These are phyloP conservation scores for Aphodius sticticus DNA, from an alignment of 2,888 invertebrate genomes.

Conservation along the genomic window DNA sequence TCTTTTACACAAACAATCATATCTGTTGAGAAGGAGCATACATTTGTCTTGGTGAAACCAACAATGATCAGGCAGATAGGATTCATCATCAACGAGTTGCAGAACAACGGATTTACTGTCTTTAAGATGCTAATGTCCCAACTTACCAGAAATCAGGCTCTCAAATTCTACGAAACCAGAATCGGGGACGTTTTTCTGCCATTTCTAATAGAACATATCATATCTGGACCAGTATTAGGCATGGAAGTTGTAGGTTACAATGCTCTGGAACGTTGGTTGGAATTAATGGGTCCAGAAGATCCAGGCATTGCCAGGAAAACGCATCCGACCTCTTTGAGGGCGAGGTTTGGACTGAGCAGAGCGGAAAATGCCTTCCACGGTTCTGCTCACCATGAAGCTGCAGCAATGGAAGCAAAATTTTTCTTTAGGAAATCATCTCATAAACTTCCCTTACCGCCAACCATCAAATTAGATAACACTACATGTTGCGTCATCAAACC, in stretches of 20 bases:
- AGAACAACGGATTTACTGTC: slow-evolving; percentile 67
- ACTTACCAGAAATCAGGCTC: slow-evolving; percentile 71
- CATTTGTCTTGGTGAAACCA: slow-evolving; percentile 83
- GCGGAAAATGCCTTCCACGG: slow-evolving; percentile 76
- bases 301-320: slow-evolving; percentile 65
- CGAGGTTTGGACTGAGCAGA: slow-evolving; percentile 72
- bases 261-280: slow-evolving; percentile 67
- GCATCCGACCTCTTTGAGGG: slow-evolving; percentile 68
- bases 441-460: slow-evolving; percentile 54
- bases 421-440: slow-evolving; percentile 65
- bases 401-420: slow-evolving; percentile 64
- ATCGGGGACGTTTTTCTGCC: slow-evolving; percentile 68
- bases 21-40: slow-evolving; percentile 70
- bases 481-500: slow-evolving; percentile 90
- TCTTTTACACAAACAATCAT: slow-evolving; percentile 71
- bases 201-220: slow-evolving; percentile 71
- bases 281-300: slow-evolving; percentile 70
- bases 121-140: slow-evolving; percentile 77
- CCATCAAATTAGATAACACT: slow-evolving; percentile 70
- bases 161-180: slow-evolving; percentile 68
- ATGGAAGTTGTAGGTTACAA: slow-evolving; percentile 78
- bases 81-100: slow-evolving; percentile 74
- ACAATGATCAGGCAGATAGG: slow-evolving; percentile 74
- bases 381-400: slow-evolving; percentile 66
- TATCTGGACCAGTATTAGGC: slow-evolving; percentile 74